Base-by-base conservation (phyloP, 2,888 invertebrate species). In the Drosophila paucipuncta region DNA sequence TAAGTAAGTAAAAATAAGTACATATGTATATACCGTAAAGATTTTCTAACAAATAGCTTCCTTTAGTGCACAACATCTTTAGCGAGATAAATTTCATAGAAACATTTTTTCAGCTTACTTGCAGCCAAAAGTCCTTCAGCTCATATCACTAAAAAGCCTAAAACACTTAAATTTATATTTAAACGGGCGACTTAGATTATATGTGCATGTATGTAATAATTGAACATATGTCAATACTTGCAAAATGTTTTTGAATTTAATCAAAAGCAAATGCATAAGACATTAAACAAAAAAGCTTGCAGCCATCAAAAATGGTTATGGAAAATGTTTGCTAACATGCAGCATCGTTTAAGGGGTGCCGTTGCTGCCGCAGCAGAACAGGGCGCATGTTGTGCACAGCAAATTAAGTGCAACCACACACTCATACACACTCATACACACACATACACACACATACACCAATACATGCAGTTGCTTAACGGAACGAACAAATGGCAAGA, bases 401-500 rank as follows among this genome's bases (percentile, higher is more conserved):
- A 78, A 83, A 85, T 82, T 73, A 85, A 82, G 82, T 80, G 83
- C 78, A 80, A 63, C 77, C 68, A 68, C 82, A 81, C 22, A 22
- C 22, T 22, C 22, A 22, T 22, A 22, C 22, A 69, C 54, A 64
- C 60, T 22, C 22, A 22, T 22, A 55, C 61, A 68, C 39, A 60
- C 5, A 53, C 10, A 41, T 31, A 61, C n/a, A 61, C 30, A 63
- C 50, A 41, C 16, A 57, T 25, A 28, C 39, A 54, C 16, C 50
- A 30, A 57, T 25, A 11, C 39, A 25, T 63, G 73, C 81, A 66
- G 68, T 39, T 68, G 61, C 64, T 52, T 73, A 73, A 52, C 69
- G 62, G 81, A 69, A 64, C 50, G 80, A 78, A 59, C 84, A 87
- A 73, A 77, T 89, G 88, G 90, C 82, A 80, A 82, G 80, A 89